phyloP scores from a whole-genome alignment of 2,113 vertebrate genomes.

The Thamnophis sirtalis region DNA sequence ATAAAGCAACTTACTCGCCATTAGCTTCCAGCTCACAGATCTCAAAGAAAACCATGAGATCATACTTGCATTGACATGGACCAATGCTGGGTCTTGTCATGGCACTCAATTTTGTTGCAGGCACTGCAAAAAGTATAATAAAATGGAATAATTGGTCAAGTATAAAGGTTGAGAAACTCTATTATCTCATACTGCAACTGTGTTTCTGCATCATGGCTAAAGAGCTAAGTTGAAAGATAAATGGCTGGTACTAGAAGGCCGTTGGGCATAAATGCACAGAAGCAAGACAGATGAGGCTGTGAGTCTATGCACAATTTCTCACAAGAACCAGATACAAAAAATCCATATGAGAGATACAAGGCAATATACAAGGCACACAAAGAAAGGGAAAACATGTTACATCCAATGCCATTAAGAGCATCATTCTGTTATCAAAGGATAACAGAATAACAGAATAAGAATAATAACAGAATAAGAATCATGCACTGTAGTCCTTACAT shows the following conservation, averaged over 20 bases:
- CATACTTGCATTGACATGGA: constrained; percentile 92
- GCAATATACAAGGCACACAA: background rate
- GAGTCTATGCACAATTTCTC: background rate
- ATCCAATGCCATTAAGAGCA: background rate
- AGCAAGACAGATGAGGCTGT: background rate
- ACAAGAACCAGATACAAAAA: background rate
- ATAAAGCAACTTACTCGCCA: constrained; percentile 83
- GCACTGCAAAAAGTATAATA: constrained; percentile 69
- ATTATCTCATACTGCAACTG: background rate
- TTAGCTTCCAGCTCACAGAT: constrained; percentile 98
- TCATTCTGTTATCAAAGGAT: too few species aligned
- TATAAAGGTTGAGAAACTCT: background rate
- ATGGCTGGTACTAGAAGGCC: background rate
- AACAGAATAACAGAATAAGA: background rate
- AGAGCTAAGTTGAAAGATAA: background rate
- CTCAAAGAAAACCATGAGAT: constrained; percentile 96
- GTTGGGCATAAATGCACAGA: background rate
- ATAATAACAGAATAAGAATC: background rate
- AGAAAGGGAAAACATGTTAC: background rate
- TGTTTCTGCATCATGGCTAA: background rate
- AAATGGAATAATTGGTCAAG: constrained; percentile 1
- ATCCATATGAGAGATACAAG: background rate
- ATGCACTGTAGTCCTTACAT: background rate
- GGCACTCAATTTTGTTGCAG: constrained; percentile 92
- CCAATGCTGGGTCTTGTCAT: constrained; percentile 81